Percentiles rank a stretch among this genome's conserved stretches.
These are phyloP conservation scores for Enteromius unitaeniatus DNA, from an alignment of 2,797 vertebrate genomes.

Conservation along the genomic window DNA sequence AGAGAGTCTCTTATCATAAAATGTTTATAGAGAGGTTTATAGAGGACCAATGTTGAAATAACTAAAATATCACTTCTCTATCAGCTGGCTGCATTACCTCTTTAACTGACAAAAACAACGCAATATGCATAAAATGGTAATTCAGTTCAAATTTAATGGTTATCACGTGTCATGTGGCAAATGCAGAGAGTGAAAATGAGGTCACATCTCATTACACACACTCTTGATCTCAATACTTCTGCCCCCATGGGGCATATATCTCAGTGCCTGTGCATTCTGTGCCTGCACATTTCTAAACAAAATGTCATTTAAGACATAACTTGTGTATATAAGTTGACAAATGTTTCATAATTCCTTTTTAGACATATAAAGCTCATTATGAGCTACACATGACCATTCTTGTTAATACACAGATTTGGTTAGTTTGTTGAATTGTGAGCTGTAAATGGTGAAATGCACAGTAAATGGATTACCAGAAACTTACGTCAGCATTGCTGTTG, in stretches of 20 bases:
- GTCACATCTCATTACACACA: slow-evolving; percentile 55
- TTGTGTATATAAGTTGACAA: slow-evolving; percentile 21
- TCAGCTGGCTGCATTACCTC: slow-evolving; percentile 24
- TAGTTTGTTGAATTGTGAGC: not conserved
- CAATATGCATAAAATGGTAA: slow-evolving; percentile 1
- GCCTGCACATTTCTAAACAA: slow-evolving; percentile 66
- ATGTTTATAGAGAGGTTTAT: not conserved
- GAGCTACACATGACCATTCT: not conserved
- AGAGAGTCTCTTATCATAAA: not conserved
- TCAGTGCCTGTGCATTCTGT: slow-evolving; percentile 72
- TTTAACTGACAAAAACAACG: slow-evolving; percentile 18
- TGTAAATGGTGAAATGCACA: not conserved
- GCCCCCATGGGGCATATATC: slow-evolving; percentile 73
- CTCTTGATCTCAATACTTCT: slow-evolving; percentile 54
- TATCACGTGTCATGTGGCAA: slow-evolving; percentile 50
- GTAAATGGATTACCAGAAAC: not conserved
- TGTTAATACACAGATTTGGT: not conserved
- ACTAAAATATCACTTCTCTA: not conserved
- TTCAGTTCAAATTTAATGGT: slow-evolving; percentile 34
- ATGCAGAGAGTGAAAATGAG: slow-evolving; percentile 61
- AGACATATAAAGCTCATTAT: not conserved
- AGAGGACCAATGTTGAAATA: not conserved
- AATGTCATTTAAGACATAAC: slow-evolving; percentile 56
- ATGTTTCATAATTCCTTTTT: not conserved
- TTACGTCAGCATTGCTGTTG: not conserved